These are phyloP conservation scores for Priocnemis perturbator DNA, from an alignment of 2,888 invertebrate species.

Conservation along the genomic window DNA sequence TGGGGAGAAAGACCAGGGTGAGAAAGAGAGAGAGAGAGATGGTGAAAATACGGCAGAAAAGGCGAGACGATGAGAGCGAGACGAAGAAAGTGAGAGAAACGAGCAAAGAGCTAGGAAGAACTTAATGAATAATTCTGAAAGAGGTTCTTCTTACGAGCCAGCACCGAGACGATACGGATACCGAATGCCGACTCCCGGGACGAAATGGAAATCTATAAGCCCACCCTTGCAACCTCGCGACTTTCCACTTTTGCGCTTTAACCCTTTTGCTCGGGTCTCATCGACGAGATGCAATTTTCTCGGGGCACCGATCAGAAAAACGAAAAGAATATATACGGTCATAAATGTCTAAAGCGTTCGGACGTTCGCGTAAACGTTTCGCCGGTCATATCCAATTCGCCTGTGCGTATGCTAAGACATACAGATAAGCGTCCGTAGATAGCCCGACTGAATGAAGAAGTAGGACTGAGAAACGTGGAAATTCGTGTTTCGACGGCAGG, in stretches of 20 bases:
- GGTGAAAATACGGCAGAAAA: no score
- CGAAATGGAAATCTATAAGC: slow-evolving; percentile 49
- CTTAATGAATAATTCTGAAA: slow-evolving; percentile 70
- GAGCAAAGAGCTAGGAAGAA: slow-evolving; percentile 5
- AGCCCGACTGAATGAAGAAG: no score
- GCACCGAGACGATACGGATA: slow-evolving; percentile 57
- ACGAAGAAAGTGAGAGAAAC: slow-evolving; percentile 13
- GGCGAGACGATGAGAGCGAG: slow-evolving; percentile 64
- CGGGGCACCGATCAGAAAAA: not conserved
- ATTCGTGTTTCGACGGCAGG: no score
- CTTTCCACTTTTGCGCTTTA: no score
- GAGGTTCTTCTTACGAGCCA: slow-evolving; percentile 62
- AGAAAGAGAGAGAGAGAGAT: slow-evolving; percentile 10
- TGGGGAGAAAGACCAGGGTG: slow-evolving; percentile 44
- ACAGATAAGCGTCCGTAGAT: no score
- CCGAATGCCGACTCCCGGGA: slow-evolving; percentile 43
- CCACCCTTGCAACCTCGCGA: slow-evolving; percentile 12
- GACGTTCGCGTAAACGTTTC: no score
- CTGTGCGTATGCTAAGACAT: no score
- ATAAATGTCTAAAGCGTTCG: no score
- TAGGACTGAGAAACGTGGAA: no score
- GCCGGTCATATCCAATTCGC: no score
- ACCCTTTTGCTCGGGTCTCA: no score
- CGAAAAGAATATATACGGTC: not conserved
- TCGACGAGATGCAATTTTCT: no score